Evolutionary conservation across 2,113 vertebrate species (phyloP), one percentile per base, ranked within the genome.

Genomic region (Periophthalmus modestus): DNA sequence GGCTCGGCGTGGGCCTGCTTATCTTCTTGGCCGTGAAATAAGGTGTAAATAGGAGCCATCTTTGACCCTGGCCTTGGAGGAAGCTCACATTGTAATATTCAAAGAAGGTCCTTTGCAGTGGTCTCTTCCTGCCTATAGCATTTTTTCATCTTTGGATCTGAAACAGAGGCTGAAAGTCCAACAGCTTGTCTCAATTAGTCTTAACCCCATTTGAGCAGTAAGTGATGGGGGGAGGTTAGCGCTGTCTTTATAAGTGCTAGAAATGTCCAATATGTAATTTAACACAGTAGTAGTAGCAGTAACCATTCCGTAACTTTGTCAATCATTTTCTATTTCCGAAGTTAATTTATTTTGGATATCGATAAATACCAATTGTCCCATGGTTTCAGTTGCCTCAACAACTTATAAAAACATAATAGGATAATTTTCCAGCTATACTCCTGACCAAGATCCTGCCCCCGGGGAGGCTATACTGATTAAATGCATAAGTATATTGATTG

Each of bases 31-130:
- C 90, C 84, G 78, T 89, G 87, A 91, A 91, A 91, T 89, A 81
- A 89, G 89, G 91, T 90, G 89, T 79, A 92, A 93, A 91, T 91
- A 86, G 81, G 77, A 93, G 85, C 86, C 91, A 89, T 92, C 84
- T 91, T 91, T 88, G 88, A 90, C 89, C 89, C 83, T 72, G 85
- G 82, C 85, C 88, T 91, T 79, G 86, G 78, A 88, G 85, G 86
- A 92, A 90, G 79, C 84, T 88, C 74, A 89, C 79, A 88, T 80
- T 88, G 88, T 78, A 80, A 89, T 85, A 86, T 89, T 88, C 87
- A 89, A 90, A 82, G 82, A 88, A 92, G 89, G 67, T 82, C 81
- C 82, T 89, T 81, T 79, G 73, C 80, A 87, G 79, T 87, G 72
- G 73, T 85, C 81, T 75, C 74, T 81, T 85, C 82, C 77, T 81